These are phyloP conservation scores for Dryadula phaetusa DNA, from an alignment of 2,888 invertebrate species.

Conservation along the genomic window DNA sequence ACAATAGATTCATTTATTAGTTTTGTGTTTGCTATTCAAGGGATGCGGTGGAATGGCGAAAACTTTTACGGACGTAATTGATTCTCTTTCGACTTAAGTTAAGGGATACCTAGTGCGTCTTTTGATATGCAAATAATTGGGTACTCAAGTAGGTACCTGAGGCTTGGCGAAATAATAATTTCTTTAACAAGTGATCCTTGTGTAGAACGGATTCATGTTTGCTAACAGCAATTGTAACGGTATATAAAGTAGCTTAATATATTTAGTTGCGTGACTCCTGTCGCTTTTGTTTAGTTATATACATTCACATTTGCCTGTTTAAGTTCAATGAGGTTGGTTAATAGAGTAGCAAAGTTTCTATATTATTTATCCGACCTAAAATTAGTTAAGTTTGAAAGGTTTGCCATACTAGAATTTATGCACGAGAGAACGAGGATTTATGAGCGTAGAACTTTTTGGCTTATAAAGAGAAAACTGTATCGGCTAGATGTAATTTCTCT, in stretches of 20 bases:
- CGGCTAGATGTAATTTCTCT: background rate
- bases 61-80: slow-evolving; percentile 58
- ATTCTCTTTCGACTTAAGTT: slow-evolving; percentile 57
- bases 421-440: background rate
- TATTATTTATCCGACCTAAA: slow-evolving; percentile 10
- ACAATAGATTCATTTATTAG: slow-evolving; percentile 37
- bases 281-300: background rate
- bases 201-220: background rate
- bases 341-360: slow-evolving; percentile 3
- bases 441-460: slow-evolving; percentile 54
- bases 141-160: slow-evolving; percentile 1
- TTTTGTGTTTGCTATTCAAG: slow-evolving; percentile 28
- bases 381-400: slow-evolving; percentile 19
- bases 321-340: slow-evolving; percentile 9
- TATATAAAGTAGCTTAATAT: background rate
- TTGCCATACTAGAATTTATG: slow-evolving; percentile 8
- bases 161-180: slow-evolving; percentile 16
- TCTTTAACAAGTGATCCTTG: background rate
- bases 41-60: slow-evolving; percentile 29
- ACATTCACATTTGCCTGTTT: background rate
- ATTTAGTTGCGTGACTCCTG: slow-evolving; percentile 11
- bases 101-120: slow-evolving; percentile 23
- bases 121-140: slow-evolving; percentile 35
- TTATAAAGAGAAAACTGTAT: slow-evolving; percentile 47
- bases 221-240: slow-evolving; percentile 9